phyloP scores from a whole-genome alignment of 1,140 invertebrate genomes.

The Mizuhopecten yessoensis region DNA sequence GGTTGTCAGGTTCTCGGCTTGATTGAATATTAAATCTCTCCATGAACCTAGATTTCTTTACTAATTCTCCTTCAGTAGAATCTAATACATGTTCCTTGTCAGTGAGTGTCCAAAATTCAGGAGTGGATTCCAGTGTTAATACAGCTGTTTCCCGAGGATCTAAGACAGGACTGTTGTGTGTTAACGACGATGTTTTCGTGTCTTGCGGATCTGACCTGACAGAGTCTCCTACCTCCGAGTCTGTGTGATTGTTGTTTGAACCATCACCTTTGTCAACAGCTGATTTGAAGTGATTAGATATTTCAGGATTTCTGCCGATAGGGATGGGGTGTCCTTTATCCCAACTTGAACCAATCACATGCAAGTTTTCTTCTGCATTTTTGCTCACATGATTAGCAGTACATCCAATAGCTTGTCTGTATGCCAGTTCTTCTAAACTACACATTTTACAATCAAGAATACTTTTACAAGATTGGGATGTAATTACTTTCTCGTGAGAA shows the following conservation, averaged over 20 bases:
- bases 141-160: background rate
- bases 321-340: no score
- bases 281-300: no score
- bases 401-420: background rate
- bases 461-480: background rate
- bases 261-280: no score
- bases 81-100: background rate
- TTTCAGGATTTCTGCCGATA: no score
- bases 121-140: background rate
- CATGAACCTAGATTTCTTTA: background rate
- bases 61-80: background rate
- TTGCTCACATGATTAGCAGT: background rate
- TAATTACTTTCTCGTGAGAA: background rate
- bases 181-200: no score
- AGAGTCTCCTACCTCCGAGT: no score
- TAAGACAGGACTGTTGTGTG: no score
- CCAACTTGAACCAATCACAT: no score
- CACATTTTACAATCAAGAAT: background rate
- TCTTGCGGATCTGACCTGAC: no score
- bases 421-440: background rate
- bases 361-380: no score
- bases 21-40: background rate
- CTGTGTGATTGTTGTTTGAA: no score
- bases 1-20: background rate
- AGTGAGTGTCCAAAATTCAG: background rate